Base-by-base conservation (phyloP, 2,888 invertebrate genomes). In the Platycnemis pennipes region DNA sequence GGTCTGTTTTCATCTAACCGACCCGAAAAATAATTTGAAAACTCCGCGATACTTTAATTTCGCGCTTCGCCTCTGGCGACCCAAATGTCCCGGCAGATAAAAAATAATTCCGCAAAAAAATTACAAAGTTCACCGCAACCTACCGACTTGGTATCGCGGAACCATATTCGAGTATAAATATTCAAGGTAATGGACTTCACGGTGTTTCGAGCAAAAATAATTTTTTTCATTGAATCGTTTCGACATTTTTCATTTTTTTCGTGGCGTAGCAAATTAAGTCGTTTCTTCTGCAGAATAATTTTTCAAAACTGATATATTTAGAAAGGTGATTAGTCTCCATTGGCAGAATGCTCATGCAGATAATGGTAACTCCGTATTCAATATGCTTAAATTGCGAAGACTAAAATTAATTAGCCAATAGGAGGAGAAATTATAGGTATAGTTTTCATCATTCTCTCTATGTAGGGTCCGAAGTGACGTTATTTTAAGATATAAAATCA, bases 1-100 rank as follows among this genome's bases (percentile, higher is more conserved):
- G 63, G 63, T 26, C 26, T 63, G 26, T n/a, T 56, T 8, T 3
- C n/a, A 8, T 63, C 63, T 63, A 63, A 63, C 63, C 63, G 26
- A 26, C 63, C 22, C 5, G 63, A 63, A 63, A 63, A 63, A 63
- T 63, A 63, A 63, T 63, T 63, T 63, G 63, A 63, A 63, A 63
- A 63, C 63, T 63, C 63, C 8, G 63, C 63, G 63, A 63, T n/a
- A 63, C 63, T 63, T 63, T 63, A 63, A 63, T 63, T 63, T 63
- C 63, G 63, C 63, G 63, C 63, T 3, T n/a, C n/a, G 63, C 63
- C 63, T 19, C 63, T 22, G 63, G 63, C 63, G 63, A 63, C n/a
- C 63, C 63, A 63, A 63, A 63, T 63, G 63, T 63, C 63, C 63
- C 22, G 7, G n/a, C 63, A 26, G 63, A 8, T 22, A 63, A 26